phyloP scores from a whole-genome alignment of 1,140 invertebrate genomes.

The Zaprionus ghesquierei region DNA sequence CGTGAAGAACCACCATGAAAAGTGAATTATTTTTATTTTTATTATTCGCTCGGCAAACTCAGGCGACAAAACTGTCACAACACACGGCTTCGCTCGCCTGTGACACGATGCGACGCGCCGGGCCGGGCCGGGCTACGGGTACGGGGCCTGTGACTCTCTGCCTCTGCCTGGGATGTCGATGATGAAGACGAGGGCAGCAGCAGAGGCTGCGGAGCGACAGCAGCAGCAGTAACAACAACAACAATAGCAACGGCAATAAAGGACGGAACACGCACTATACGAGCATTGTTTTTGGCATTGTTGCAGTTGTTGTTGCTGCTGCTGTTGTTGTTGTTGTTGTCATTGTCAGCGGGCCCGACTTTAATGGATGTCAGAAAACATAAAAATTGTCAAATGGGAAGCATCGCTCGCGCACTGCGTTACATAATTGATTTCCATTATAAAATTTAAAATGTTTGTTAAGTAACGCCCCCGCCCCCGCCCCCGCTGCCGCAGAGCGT shows the following conservation, averaged over 20 bases:
- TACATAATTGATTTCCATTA: conserved; percentile 69
- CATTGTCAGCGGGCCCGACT: conserved; percentile 68
- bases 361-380: conserved; percentile 75
- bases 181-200: conserved; percentile 35
- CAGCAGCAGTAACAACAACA: conserved; percentile 1
- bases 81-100: conserved; percentile 34
- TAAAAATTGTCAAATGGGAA: conserved; percentile 76
- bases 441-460: conserved; percentile 46
- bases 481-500: not conserved
- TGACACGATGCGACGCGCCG: conserved; percentile 6
- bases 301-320: conserved; percentile 31
- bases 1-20: conserved; percentile 56
- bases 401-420: conserved; percentile 17
- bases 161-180: conserved; percentile 6
- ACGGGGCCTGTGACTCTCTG: not conserved
- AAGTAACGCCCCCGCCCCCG: not conserved
- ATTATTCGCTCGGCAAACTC: conserved; percentile 59
- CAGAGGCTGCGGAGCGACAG: conserved; percentile 4
- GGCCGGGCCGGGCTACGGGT: conserved; percentile 14
- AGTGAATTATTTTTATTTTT: conserved; percentile 79
- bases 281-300: conserved; percentile 51
- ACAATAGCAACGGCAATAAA: conserved; percentile 23
- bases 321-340: conserved; percentile 58
- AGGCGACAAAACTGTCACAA: conserved; percentile 72
- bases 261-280: conserved; percentile 51